phyloP scores from a whole-genome alignment of 2,888 invertebrate species.

The Ectemnius cavifrons region DNA sequence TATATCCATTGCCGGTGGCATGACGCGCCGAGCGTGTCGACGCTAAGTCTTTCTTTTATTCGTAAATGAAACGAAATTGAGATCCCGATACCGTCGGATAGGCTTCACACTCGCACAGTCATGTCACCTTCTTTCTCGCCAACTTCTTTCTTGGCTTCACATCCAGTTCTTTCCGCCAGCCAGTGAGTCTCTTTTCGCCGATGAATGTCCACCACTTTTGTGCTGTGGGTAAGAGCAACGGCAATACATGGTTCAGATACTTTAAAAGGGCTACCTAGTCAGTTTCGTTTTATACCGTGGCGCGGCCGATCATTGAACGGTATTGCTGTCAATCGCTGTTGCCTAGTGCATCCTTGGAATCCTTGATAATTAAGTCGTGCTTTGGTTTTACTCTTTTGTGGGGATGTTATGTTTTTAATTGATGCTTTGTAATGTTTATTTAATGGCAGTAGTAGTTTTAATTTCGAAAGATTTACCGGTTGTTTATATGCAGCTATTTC shows the following conservation, averaged over 20 bases:
- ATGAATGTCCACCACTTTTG: slow-evolving; percentile 22
- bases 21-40: slow-evolving; percentile 49
- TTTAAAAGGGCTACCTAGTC: slow-evolving; percentile 29
- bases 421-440: no score
- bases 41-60: slow-evolving; percentile 64
- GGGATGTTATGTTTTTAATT: no score
- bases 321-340: no score
- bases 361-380: no score
- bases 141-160: neutral
- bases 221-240: slow-evolving; percentile 6
- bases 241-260: slow-evolving; percentile 8
- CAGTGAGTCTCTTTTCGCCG: slow-evolving; percentile 32
- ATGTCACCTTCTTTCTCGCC: neutral
- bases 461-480: no score
- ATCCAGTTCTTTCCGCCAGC: slow-evolving; percentile 8
- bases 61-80: slow-evolving; percentile 68
- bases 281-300: slow-evolving; percentile 47
- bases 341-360: no score
- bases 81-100: slow-evolving; percentile 60
- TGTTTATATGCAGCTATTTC: no score
- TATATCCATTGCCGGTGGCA: slow-evolving; percentile 59
- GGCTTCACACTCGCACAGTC: slow-evolving; percentile 31
- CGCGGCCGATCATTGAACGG: slow-evolving; percentile 18
- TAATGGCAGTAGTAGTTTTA: no score
- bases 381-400: no score